A percentile compares a stretch with the other conserved stretches of the same genome.
These are phyloP conservation scores for Speoplatyrhinus poulsoni DNA, from an alignment of 2,113 vertebrate genomes.

Conservation along the genomic window DNA sequence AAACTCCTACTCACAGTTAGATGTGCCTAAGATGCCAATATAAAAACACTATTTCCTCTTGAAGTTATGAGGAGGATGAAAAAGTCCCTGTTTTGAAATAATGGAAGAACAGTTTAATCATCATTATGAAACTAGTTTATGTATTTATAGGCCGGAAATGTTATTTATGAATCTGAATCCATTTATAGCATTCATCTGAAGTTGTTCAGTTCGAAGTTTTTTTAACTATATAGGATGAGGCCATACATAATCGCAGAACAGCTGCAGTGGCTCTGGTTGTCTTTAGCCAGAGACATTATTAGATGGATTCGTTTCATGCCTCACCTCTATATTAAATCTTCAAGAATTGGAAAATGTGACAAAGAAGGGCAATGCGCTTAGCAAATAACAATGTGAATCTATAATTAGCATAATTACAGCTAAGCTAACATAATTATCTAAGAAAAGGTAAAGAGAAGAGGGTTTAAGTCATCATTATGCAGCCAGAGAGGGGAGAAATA, in stretches of 20 bases:
- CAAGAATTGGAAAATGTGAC: background rate
- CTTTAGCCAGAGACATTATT: conserved; percentile 1
- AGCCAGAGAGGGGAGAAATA: conserved; percentile 51
- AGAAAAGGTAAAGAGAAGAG: conserved; percentile 29
- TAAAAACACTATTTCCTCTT: background rate
- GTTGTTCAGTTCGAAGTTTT: too few relatives aligned
- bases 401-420: background rate
- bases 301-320: background rate
- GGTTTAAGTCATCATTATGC: conserved; percentile 29
- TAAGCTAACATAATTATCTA: too few relatives aligned
- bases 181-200: too few relatives aligned
- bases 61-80: background rate
- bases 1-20: background rate
- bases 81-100: background rate
- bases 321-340: conserved; percentile 1
- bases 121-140: too few relatives aligned
- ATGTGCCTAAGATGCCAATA: background rate
- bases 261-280: conserved; percentile 21
- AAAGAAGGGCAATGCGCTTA: background rate
- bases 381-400: background rate
- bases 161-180: too few relatives aligned
- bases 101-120: too few relatives aligned
- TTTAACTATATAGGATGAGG: too few relatives aligned
- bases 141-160: too few relatives aligned
- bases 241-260: conserved; percentile 6